Percentiles rank a stretch among this genome's conserved stretches.
phyloP scores from a whole-genome alignment of 2,888 invertebrate species.

The Morinoia aosen region DNA sequence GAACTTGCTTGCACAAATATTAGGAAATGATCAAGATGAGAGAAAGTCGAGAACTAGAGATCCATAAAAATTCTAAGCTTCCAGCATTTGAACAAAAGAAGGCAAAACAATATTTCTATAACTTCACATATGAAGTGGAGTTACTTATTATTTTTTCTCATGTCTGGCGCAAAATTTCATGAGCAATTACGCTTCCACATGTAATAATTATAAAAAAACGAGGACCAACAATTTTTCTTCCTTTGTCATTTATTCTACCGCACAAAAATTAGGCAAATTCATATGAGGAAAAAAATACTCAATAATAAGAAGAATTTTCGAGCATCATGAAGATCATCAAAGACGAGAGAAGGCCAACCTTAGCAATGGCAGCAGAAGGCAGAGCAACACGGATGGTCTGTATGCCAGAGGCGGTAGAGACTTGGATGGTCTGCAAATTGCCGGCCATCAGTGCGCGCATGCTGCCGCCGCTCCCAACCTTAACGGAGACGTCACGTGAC shows the following conservation, averaged over 20 bases:
- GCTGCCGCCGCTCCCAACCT: constrained; percentile 56
- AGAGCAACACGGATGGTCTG: constrained; percentile 63
- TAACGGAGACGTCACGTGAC: background rate
- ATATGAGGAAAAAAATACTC: background rate
- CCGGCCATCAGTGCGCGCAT: constrained; percentile 56
- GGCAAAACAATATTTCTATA: background rate
- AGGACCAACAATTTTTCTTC: background rate
- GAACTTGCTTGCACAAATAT: too few relatives aligned
- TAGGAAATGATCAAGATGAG: too few relatives aligned
- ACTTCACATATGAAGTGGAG: background rate
- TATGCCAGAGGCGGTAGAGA: constrained; percentile 61
- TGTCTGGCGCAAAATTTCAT: background rate
- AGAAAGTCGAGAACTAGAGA: too few relatives aligned
- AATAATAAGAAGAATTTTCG: too few relatives aligned
- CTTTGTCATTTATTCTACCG: background rate
- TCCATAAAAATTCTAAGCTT: too few relatives aligned
- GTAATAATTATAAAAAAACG: background rate
- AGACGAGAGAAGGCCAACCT: constrained; percentile 56
- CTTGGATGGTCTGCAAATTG: constrained; percentile 65
- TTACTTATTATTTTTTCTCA: background rate
- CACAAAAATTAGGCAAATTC: background rate
- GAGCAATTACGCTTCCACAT: background rate
- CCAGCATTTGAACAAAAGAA: background rate
- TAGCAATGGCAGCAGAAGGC: constrained; percentile 59
- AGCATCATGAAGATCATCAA: background rate